These are phyloP conservation scores for Drosophila demipolita DNA, from an alignment of 2,888 invertebrate species.

Conservation along the genomic window DNA sequence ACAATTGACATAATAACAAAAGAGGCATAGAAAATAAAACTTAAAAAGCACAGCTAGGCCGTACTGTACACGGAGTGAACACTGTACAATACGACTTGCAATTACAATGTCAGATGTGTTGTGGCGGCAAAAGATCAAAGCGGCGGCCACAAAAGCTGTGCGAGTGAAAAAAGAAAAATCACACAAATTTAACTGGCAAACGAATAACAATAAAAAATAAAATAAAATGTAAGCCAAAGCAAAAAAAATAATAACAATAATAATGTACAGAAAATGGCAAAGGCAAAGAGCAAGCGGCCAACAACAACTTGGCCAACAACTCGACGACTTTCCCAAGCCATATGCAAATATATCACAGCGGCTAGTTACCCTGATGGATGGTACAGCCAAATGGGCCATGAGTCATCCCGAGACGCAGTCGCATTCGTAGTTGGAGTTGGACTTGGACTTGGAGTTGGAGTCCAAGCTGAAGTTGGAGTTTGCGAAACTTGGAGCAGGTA, in stretches of 20 bases:
- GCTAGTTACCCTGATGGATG: slow-evolving; percentile 78
- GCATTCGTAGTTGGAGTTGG: slow-evolving; percentile 6
- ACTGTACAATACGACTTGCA: slow-evolving; percentile 51
- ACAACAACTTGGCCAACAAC: slow-evolving; percentile 13
- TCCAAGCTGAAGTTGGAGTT: slow-evolving; percentile 15
- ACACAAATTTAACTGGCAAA: slow-evolving; percentile 65
- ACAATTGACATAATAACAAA: slow-evolving; percentile 71
- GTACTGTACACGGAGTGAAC: background rate
- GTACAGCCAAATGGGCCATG: slow-evolving; percentile 71
- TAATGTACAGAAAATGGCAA: slow-evolving; percentile 60
- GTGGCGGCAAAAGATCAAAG: slow-evolving; percentile 74
- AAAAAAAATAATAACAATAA: slow-evolving; percentile 34
- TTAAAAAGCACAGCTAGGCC: slow-evolving; percentile 27
- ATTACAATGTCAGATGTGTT: slow-evolving; percentile 72
- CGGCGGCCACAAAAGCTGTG: slow-evolving; percentile 44
- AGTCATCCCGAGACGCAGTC: slow-evolving; percentile 57
- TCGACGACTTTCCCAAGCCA: slow-evolving; percentile 72
- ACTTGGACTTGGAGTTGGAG: slow-evolving; percentile 27
- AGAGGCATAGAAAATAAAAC: slow-evolving; percentile 35
- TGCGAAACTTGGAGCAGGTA: slow-evolving; percentile 58
- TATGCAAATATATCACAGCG: slow-evolving; percentile 75
- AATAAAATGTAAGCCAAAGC: slow-evolving; percentile 68
- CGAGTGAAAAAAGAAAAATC: slow-evolving; percentile 59
- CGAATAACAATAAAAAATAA: slow-evolving; percentile 60
- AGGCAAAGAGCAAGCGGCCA: slow-evolving; percentile 40